These are phyloP conservation scores for Syrphus vitripennis DNA, from an alignment of 2,888 invertebrate genomes.

Conservation along the genomic window DNA sequence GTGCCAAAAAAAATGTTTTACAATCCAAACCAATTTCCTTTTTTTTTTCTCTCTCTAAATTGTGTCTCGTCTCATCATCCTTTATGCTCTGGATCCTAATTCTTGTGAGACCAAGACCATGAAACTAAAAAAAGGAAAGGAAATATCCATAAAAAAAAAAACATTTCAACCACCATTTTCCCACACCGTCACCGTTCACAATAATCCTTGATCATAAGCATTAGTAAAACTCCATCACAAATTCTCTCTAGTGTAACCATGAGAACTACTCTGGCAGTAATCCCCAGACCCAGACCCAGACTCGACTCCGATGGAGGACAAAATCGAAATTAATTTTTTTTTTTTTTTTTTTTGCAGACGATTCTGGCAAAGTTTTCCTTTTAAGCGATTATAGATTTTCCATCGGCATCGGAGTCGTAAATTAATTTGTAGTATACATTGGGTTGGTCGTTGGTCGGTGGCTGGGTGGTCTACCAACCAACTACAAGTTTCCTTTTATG, in stretches of 20 bases:
- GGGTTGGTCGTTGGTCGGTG: constrained; percentile 52
- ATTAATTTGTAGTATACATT: constrained; percentile 62
- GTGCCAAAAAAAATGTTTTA: background rate
- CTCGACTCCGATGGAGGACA: background rate
- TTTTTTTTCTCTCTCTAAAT: background rate
- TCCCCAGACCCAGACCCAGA: background rate
- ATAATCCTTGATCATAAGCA: constrained; percentile 4
- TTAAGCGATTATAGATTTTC: constrained; percentile 70
- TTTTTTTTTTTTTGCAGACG: background rate
- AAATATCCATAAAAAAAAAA: background rate
- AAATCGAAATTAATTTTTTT: background rate
- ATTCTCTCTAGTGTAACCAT: background rate
- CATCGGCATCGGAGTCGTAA: constrained; percentile 61
- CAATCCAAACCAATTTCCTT: background rate
- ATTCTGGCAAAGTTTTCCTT: constrained; percentile 57
- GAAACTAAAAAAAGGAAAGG: background rate
- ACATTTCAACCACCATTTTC: background rate
- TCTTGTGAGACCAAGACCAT: no score
- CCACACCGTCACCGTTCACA: background rate
- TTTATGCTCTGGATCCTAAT: background rate
- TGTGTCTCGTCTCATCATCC: background rate
- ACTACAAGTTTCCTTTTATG: constrained; percentile 61
- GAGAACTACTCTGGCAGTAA: background rate
- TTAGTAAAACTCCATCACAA: background rate
- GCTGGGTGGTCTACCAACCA: constrained; percentile 50